phyloP scores from a whole-genome alignment of 1,140 invertebrate genomes.

The Eueides isabella region DNA sequence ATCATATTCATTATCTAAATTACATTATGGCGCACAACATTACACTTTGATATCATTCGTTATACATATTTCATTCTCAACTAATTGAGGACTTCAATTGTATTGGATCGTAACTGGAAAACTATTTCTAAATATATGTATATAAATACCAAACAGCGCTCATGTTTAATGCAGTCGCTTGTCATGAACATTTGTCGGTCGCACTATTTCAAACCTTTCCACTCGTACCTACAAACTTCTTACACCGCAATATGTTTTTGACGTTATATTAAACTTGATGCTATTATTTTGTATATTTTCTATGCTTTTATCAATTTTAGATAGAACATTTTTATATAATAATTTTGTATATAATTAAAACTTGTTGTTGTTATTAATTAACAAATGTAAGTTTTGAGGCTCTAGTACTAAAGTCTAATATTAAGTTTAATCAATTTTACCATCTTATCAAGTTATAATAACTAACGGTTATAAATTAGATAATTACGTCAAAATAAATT shows the following conservation, averaged over 20 bases:
- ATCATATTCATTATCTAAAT: no score
- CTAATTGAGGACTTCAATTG: neutral
- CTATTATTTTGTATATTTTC: neutral
- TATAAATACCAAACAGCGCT: constrained; percentile 66
- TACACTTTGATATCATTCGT: no score
- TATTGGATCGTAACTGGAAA: constrained; percentile 26
- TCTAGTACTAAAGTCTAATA: neutral
- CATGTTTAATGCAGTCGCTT: constrained; percentile 76
- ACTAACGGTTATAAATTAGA: constrained; percentile 26
- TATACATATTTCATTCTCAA: neutral
- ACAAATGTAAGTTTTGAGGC: neutral
- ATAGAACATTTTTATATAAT: neutral
- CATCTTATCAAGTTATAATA: constrained; percentile 15
- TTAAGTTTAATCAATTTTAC: constrained; percentile 13
- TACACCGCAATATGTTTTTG: constrained; percentile 39
- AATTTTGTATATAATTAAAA: neutral
- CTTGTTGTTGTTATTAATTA: no score
- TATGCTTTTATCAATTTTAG: neutral
- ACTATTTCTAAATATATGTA: constrained; percentile 55
- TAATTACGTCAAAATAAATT: constrained; percentile 34
- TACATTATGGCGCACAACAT: no score
- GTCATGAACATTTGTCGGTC: constrained; percentile 79
- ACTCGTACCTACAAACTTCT: constrained; percentile 41
- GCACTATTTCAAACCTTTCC: constrained; percentile 67
- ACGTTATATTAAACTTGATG: constrained; percentile 28